Conservation (phyloP, 2,888 invertebrate species). For the Pegoplata infirma region DNA sequence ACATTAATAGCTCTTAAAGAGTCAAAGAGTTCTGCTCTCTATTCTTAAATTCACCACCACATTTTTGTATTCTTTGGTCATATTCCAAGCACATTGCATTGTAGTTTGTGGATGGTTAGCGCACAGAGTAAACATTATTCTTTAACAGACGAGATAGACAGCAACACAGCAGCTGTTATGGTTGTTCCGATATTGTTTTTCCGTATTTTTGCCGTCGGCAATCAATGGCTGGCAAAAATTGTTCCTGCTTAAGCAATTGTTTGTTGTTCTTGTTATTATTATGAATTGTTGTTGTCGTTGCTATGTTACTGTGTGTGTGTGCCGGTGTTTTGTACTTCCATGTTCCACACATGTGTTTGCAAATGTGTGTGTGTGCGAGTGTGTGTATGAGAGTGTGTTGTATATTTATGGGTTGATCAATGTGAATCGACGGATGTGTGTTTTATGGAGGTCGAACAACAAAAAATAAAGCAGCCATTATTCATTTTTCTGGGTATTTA, state of each 20-base stretch:
- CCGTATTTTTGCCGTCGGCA: slow-evolving; percentile 64
- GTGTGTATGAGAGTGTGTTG: slow-evolving; percentile 59
- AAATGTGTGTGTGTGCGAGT: slow-evolving; percentile 34
- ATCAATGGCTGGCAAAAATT: slow-evolving; percentile 64
- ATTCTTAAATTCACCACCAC: slow-evolving; percentile 55
- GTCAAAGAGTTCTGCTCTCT: slow-evolving; percentile 58
- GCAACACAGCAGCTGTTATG: slow-evolving; percentile 51
- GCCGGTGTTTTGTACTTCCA: slow-evolving; percentile 53
- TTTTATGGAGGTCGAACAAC: slow-evolving; percentile 72
- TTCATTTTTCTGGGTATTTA: slow-evolving; percentile 72
- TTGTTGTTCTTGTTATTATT: too few relatives aligned
- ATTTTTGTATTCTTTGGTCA: slow-evolving; percentile 13
- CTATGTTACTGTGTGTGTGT: slow-evolving; percentile 66
- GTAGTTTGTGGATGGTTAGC: slow-evolving; percentile 38
- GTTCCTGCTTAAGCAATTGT: slow-evolving; percentile 6
- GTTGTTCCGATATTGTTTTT: slow-evolving; percentile 10
- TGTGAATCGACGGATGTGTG: slow-evolving; percentile 74
- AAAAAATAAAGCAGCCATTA: slow-evolving; percentile 75
- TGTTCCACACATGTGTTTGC: too few relatives aligned
- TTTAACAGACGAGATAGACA: slow-evolving; percentile 24
- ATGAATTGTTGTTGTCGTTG: slow-evolving; percentile 42
- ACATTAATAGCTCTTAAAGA: slow-evolving; percentile 63
- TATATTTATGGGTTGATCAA: slow-evolving; percentile 74
- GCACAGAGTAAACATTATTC: slow-evolving; percentile 32
- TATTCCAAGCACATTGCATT: slow-evolving; percentile 61